Base-by-base conservation (phyloP, 1,140 invertebrate species). In the Calephelis virginiensis region DNA sequence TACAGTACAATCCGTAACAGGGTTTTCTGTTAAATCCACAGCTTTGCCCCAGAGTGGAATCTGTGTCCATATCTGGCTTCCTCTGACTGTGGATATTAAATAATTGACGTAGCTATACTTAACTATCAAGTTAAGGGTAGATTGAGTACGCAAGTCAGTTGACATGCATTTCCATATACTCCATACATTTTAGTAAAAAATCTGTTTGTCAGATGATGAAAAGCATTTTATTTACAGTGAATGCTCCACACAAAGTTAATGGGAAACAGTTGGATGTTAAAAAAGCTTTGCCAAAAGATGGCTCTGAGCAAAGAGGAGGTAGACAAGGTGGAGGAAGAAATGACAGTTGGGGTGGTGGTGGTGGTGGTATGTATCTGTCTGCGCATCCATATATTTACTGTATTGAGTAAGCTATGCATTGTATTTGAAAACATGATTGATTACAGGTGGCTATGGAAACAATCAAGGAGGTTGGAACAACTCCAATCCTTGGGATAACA, bases 181-280 rank as follows among this genome's bases (percentile, higher is more conserved):
- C 8, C 46, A 14, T 63, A 48, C 14, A 68, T 59, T 67, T 50
- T 61, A 59, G 17, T 69, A 1, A 40, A 59, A 50, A 65, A 43
- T 59, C 45, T 53, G 68, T 70, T 67, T 65, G 43, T 62, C 70
- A 63, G 61, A 59, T 47, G 63, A 56, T 47, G 60, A 47, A 70
- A 66, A 56, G n/a, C 10, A 38, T 56, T 61, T 69, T 69, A 40
- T 69, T 28, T 83, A 61, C 80, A 94, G 93, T 96, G 48, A 94
- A 95, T 85, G 93, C 94, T 28, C 94, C 94, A 64, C 96, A 97
- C 76, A 94, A 94, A 71, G 95, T 97, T 28, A 94, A 95, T 73
- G 95, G 95, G 14, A 96, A 96, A 74, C 93, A 95, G 67, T 93
- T 97, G 28, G 96, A 97, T 86, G 96, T 97, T 0, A 97, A 97